phyloP scores from a whole-genome alignment of 2,888 invertebrate genomes.

The Abscondita cerata region DNA sequence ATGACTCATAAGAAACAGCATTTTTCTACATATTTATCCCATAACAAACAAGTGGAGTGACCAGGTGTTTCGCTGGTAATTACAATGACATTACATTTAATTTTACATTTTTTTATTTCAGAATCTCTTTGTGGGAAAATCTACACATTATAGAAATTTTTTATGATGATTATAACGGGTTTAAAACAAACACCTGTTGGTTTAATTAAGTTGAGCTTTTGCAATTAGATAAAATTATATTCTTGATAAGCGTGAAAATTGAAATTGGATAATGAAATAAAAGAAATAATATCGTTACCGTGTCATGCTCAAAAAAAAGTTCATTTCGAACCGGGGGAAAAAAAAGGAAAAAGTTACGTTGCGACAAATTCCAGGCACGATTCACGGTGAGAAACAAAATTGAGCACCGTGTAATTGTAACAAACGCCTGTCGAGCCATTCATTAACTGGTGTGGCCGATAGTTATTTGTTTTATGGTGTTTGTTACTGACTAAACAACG shows the following conservation, averaged over 20 bases:
- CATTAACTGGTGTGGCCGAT: slow-evolving; percentile 32
- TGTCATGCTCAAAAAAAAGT: slow-evolving; percentile 5
- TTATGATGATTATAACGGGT: slow-evolving; percentile 20
- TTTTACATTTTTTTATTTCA: slow-evolving; percentile 20
- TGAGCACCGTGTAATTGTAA: slow-evolving; percentile 34
- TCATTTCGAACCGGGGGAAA: not conserved
- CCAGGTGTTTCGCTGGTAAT: slow-evolving; percentile 32
- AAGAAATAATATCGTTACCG: not conserved
- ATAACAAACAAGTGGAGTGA: slow-evolving; percentile 29
- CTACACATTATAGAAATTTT: slow-evolving; percentile 24
- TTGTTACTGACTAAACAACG: slow-evolving; percentile 30
- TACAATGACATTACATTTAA: slow-evolving; percentile 30
- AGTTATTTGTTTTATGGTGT: slow-evolving; percentile 33
- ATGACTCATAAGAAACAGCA: slow-evolving; percentile 33
- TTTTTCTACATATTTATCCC: slow-evolving; percentile 32
- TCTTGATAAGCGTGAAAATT: not conserved
- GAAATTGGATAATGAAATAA: too few species aligned
- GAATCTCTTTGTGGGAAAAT: slow-evolving; percentile 18
- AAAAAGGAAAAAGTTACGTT: slow-evolving; percentile 16
- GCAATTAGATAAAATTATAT: slow-evolving; percentile 5
- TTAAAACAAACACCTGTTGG: slow-evolving; percentile 22
- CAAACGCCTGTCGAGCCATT: slow-evolving; percentile 33
- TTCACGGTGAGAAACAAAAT: slow-evolving; percentile 30
- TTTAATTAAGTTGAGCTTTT: not conserved
- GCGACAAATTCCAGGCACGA: slow-evolving; percentile 32